phyloP scores from a whole-genome alignment of 2,113 vertebrate genomes.

The Uria lomvia region DNA sequence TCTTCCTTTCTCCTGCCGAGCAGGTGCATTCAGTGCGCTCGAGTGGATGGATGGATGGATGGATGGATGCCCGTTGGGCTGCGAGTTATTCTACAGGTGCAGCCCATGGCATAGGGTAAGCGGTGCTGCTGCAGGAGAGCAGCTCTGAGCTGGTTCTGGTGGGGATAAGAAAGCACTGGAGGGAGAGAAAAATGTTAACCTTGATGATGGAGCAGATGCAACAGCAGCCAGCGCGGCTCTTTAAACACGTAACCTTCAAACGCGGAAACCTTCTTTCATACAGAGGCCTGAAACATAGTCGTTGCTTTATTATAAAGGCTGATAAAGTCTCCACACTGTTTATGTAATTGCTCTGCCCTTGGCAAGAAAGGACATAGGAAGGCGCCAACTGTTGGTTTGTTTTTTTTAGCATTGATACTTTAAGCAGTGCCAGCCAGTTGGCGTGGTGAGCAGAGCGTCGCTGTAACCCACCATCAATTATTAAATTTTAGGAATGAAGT shows the following conservation, averaged over 20 bases:
- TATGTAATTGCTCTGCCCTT: constrained; percentile 43
- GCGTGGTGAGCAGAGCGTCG: not conserved
- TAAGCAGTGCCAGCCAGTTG: not conserved
- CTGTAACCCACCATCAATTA: constrained; percentile 33
- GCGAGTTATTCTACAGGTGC: not conserved
- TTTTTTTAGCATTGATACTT: not conserved
- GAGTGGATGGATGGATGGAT: not conserved
- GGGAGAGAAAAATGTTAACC: not conserved
- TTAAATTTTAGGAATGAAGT: constrained; percentile 47
- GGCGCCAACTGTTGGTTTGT: not conserved
- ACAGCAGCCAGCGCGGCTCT: not conserved
- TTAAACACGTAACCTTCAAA: not conserved
- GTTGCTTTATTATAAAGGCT: not conserved
- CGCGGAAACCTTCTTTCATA: not conserved
- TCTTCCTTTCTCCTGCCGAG: rapidly evolving
- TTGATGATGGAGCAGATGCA: not conserved
- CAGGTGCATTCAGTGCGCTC: rapidly evolving
- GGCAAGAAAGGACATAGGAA: not conserved
- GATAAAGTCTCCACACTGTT: not conserved
- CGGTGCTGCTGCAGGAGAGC: not conserved
- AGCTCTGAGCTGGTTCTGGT: not conserved
- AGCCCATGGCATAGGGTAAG: not conserved
- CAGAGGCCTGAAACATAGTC: not conserved
- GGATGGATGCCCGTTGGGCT: not conserved
- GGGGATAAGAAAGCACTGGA: not conserved